Conservation (phyloP, 2,797 vertebrate species). For the Lepidocolaptes lacrymiger region DNA sequence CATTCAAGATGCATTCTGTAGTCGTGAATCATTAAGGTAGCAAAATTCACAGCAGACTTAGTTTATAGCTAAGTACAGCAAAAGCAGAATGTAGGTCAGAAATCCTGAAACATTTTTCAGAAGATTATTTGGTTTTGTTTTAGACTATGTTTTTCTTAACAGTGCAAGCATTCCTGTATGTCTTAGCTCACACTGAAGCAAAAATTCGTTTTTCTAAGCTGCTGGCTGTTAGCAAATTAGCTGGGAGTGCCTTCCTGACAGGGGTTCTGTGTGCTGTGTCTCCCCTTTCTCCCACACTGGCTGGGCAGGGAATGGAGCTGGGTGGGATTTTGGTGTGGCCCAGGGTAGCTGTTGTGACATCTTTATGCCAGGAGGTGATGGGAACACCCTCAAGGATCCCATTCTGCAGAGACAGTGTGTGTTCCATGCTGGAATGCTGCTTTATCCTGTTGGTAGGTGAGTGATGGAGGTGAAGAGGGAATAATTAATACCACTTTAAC, state of each 20-base stretch:
- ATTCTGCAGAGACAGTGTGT: rapidly evolving
- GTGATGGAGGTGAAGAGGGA: neutral
- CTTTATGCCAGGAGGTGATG: neutral
- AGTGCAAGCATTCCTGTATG: neutral
- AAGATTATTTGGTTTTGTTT: neutral
- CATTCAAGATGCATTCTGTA: neutral
- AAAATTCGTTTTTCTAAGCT: neutral
- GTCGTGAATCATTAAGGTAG: conserved; percentile 26
- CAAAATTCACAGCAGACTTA: neutral
- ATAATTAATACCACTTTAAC: neutral
- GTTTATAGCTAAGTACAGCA: neutral
- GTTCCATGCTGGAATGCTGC: neutral
- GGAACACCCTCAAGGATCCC: neutral
- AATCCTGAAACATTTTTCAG: neutral
- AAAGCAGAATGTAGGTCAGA: neutral
- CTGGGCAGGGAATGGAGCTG: neutral
- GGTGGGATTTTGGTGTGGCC: neutral
- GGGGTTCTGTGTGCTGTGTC: no score
- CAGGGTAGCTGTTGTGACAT: neutral
- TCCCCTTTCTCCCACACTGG: neutral
- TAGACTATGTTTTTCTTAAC: neutral
- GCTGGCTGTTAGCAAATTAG: neutral
- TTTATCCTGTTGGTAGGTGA: neutral
- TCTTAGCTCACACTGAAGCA: neutral
- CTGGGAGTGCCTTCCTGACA: neutral